Conservation (phyloP, 2,113 vertebrate genomes). For the Strix uralensis region DNA sequence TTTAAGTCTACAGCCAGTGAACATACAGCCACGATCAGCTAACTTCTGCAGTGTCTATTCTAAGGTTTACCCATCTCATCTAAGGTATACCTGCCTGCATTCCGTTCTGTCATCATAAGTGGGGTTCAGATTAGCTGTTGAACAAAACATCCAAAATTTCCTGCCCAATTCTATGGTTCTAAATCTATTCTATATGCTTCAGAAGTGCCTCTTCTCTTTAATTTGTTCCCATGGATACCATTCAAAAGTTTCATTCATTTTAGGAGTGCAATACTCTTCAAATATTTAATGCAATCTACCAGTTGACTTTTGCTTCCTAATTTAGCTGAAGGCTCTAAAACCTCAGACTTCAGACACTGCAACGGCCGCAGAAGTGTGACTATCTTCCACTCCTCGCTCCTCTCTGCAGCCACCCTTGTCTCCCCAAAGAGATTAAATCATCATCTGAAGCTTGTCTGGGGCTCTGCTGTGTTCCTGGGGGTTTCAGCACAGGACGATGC, state of each 20-base stretch:
- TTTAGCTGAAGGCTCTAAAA: neutral
- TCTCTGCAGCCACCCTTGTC: neutral
- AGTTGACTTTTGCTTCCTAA: slow-evolving; percentile 36
- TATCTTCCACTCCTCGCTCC: neutral
- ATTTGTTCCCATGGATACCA: slow-evolving; percentile 61
- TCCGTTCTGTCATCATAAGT: neutral
- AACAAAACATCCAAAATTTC: neutral
- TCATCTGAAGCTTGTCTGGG: neutral
- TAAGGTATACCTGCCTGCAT: neutral
- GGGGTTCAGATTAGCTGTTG: neutral
- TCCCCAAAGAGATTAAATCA: neutral
- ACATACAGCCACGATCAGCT: fast-evolving
- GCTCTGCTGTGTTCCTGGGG: neutral
- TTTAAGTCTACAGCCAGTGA: neutral
- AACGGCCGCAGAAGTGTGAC: neutral
- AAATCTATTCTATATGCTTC: slow-evolving; percentile 17
- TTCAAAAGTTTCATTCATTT: slow-evolving; percentile 52
- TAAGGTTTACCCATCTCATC: neutral
- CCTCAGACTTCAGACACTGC: neutral
- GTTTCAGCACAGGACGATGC: neutral
- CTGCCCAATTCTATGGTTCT: neutral
- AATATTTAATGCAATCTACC: neutral
- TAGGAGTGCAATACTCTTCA: neutral
- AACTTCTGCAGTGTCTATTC: neutral
- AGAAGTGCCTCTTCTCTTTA: slow-evolving; percentile 27